Evolutionary conservation across 2,113 vertebrate genomes (phyloP).

Genomic region (Hucho hucho): DNA sequence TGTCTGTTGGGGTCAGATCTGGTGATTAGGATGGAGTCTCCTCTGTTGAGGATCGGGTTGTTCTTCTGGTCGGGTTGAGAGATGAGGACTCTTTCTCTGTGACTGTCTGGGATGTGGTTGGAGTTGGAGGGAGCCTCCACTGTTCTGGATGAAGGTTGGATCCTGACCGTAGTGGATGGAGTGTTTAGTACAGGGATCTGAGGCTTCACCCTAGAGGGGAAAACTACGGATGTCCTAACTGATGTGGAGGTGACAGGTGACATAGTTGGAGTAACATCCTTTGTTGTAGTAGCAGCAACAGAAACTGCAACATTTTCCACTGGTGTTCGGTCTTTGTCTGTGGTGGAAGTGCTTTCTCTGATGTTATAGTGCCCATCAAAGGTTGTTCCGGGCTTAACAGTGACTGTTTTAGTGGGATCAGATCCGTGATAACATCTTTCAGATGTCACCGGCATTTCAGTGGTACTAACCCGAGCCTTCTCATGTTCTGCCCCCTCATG

Average conservation of each 20-base stretch:
- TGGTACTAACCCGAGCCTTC: constrained; percentile 22
- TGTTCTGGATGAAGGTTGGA: constrained; percentile 26
- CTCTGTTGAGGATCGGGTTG: constrained; percentile 45
- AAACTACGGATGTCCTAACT: neutral
- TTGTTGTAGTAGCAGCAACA: neutral
- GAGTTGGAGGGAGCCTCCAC: constrained; percentile 18
- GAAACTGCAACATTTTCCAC: neutral
- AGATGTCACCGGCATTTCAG: constrained; percentile 12
- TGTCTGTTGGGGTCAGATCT: constrained; percentile 34
- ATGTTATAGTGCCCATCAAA: constrained; percentile 31
- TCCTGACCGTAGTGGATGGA: constrained; percentile 21
- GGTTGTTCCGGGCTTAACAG: constrained; percentile 35
- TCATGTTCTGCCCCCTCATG: constrained; percentile 12
- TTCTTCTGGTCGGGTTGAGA: constrained; percentile 35
- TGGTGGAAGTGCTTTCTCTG: constrained; percentile 39
- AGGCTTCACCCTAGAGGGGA: constrained; percentile 20
- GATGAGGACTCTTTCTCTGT: constrained; percentile 34
- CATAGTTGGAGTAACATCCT: constrained; percentile 3
- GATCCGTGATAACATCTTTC: constrained; percentile 40
- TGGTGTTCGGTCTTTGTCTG: constrained; percentile 42
- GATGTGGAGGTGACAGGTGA: neutral
- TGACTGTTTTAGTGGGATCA: constrained; percentile 26
- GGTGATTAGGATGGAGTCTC: constrained; percentile 30
- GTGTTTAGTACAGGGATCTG: constrained; percentile 15
- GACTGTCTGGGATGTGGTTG: constrained; percentile 62